A percentile compares a stretch with the other conserved stretches of the same genome.
Conservation (phyloP, 2,113 vertebrate species). For the Gasterosteus nipponicus region DNA sequence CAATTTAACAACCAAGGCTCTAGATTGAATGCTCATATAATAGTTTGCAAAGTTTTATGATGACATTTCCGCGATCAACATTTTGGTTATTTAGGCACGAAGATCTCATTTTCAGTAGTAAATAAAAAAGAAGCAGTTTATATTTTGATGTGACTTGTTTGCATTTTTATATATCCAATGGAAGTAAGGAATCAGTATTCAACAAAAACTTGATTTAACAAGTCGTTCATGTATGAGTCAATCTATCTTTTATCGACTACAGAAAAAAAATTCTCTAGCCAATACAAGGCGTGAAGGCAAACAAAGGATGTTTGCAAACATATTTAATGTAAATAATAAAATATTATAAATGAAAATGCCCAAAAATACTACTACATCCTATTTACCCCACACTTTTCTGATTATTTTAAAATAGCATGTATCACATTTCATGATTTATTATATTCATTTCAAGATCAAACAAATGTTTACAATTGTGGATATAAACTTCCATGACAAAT, state of each 20-base stretch:
- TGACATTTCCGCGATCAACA: background rate
- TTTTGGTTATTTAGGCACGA: background rate
- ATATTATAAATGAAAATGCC: background rate
- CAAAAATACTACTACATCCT: background rate
- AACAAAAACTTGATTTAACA: conserved; percentile 13
- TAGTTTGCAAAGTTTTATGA: background rate
- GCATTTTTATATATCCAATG: conserved; percentile 7
- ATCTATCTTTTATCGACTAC: background rate
- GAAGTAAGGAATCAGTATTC: background rate
- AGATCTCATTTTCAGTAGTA: conserved; percentile 4
- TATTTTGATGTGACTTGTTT: conserved; percentile 18
- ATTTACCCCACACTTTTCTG: background rate
- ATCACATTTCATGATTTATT: conserved; percentile 11
- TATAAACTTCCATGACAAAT: background rate
- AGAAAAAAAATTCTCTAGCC: background rate
- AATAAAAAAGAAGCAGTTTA: conserved; percentile 12
- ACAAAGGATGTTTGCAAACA: background rate
- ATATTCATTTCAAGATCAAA: conserved; percentile 13
- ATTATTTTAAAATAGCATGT: conserved; percentile 11
- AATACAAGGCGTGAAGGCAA: background rate
- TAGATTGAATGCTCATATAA: background rate
- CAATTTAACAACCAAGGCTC: background rate
- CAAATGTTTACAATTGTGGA: background rate
- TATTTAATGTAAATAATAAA: conserved; percentile 1
- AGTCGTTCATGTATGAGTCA: conserved; percentile 25